A percentile compares a stretch with the other conserved stretches of the same genome.
Conservation (phyloP, 92 coral and sea anemone species). For the Isaurus tuberculatus region DNA sequence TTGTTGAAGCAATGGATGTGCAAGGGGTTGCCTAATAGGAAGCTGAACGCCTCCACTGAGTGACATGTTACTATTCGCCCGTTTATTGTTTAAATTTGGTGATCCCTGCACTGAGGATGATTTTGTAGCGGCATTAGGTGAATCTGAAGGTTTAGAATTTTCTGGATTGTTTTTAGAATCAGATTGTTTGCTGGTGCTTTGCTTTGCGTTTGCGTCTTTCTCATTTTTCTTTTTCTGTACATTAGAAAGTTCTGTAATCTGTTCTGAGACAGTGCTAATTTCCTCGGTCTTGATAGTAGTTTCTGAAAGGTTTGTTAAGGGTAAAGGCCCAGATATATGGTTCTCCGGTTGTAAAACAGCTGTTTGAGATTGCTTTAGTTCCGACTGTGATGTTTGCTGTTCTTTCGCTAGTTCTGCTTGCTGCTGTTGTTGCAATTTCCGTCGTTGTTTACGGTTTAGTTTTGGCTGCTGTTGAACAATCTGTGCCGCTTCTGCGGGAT, state of each 20-base stretch:
- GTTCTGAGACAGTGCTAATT: constrained; percentile 34
- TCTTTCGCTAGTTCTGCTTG: constrained; percentile 69
- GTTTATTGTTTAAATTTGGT: constrained; percentile 48
- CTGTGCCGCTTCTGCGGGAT: constrained; percentile 73
- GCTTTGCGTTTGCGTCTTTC: constrained; percentile 45
- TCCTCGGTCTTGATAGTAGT: constrained; percentile 36
- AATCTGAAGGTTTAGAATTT: constrained; percentile 29
- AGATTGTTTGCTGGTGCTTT: constrained; percentile 41
- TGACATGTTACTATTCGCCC: constrained; percentile 54
- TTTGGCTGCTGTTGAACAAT: constrained; percentile 74
- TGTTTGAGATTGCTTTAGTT: constrained; percentile 52
- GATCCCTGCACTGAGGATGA: constrained; percentile 52
- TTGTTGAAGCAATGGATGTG: constrained; percentile 78
- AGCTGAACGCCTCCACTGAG: constrained; percentile 73
- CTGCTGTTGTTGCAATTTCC: constrained; percentile 76
- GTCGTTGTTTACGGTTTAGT: constrained; percentile 92
- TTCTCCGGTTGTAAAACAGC: constrained; percentile 47
- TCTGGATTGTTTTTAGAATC: constrained; percentile 37
- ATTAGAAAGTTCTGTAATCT: constrained; percentile 45
- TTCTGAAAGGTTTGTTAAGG: constrained; percentile 23
- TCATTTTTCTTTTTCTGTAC: constrained; percentile 50
- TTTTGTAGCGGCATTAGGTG: constrained; percentile 35
- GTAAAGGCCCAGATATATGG: neutral
- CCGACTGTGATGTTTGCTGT: constrained; percentile 38
- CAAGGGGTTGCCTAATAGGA: constrained; percentile 79